These are phyloP conservation scores for Phodopus roborovskii DNA, from an alignment of 2,113 vertebrate genomes.

Conservation along the genomic window DNA sequence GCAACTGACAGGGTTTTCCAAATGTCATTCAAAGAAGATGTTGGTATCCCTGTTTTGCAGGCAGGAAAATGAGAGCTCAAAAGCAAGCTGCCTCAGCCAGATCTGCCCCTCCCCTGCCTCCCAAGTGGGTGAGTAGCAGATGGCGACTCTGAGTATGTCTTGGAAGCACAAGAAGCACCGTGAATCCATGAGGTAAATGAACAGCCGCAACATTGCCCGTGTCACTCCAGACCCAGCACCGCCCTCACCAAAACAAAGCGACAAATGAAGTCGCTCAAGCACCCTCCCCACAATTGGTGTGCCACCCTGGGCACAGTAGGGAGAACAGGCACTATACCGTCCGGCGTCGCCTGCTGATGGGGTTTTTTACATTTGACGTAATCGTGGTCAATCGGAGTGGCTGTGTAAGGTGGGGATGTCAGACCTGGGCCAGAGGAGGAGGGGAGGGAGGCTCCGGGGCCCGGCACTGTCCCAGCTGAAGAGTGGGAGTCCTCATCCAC, in stretches of 20 bases:
- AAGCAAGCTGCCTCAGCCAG: not conserved
- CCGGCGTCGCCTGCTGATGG: slow-evolving; percentile 96
- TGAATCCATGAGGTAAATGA: slow-evolving; percentile 81
- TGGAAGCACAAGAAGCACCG: slow-evolving; percentile 77
- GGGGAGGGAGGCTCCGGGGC: slow-evolving; percentile 90
- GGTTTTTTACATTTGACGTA: slow-evolving; percentile 99
- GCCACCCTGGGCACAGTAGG: slow-evolving; percentile 89
- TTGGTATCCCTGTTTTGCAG: not conserved
- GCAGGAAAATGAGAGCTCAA: not conserved
- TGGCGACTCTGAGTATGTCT: slow-evolving; percentile 78
- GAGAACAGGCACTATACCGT: slow-evolving; percentile 99
- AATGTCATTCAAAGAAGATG: not conserved
- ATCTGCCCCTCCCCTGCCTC: not conserved
- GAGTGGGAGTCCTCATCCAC: slow-evolving; percentile 96
- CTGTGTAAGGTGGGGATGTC: slow-evolving; percentile 98
- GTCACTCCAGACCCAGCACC: slow-evolving; percentile 93
- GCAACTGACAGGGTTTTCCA: not conserved
- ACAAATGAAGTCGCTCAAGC: slow-evolving; percentile 68
- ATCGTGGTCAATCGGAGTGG: slow-evolving; percentile 99
- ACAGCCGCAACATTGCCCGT: slow-evolving; percentile 94
- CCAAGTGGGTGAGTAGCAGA: slow-evolving; percentile 76
- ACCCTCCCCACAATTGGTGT: slow-evolving; percentile 84
- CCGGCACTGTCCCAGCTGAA: slow-evolving; percentile 89
- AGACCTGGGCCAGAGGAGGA: slow-evolving; percentile 96
- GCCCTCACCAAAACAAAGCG: slow-evolving; percentile 84